phyloP scores from a whole-genome alignment of 2,797 vertebrate genomes.

The Paguma larvata region DNA sequence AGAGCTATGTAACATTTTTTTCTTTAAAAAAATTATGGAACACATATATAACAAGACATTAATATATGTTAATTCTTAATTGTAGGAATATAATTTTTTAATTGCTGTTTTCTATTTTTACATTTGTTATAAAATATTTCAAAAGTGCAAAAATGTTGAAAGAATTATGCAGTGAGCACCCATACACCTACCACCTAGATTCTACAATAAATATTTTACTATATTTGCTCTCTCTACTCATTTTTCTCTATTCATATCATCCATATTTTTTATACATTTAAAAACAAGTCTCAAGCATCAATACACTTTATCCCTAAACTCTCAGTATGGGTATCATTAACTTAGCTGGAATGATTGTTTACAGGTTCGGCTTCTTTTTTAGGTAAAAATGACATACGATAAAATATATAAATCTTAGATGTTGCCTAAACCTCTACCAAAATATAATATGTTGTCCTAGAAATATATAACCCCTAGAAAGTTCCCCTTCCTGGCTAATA shows the following conservation, averaged over 20 bases:
- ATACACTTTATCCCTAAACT: background rate
- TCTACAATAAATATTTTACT: background rate
- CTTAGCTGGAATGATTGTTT: background rate
- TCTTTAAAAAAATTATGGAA: background rate
- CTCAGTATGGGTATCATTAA: background rate
- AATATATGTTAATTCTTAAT: background rate
- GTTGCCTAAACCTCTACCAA: background rate
- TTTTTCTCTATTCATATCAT: background rate
- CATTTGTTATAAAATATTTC: background rate
- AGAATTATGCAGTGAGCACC: background rate
- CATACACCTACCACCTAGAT: background rate
- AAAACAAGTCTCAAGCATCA: constrained; percentile 13
- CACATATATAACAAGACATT: background rate
- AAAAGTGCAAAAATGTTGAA: background rate
- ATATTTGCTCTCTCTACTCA: background rate
- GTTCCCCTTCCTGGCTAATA: background rate
- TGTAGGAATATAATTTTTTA: background rate
- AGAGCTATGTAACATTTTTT: background rate
- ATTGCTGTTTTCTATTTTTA: background rate
- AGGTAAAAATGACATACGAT: background rate
- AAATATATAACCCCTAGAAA: background rate
- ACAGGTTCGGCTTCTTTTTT: background rate
- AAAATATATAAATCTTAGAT: background rate
- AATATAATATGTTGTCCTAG: background rate
- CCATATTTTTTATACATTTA: background rate